Conservation (phyloP, 35 echinoderm and acorn worm genomes). For the Diadema setosum region DNA sequence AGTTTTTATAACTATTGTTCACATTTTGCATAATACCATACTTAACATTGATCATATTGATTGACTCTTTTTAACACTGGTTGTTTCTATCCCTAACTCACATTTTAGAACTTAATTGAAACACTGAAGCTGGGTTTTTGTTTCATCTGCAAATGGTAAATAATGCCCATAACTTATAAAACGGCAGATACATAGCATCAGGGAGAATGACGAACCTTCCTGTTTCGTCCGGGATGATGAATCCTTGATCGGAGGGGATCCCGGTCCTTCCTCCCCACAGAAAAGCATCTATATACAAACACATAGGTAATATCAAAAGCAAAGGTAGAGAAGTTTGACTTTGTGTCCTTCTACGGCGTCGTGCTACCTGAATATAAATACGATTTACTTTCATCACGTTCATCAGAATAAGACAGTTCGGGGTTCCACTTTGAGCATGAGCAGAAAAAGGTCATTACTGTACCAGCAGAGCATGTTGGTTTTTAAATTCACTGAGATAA, state of each 20-base stretch:
- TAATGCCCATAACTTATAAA: no score
- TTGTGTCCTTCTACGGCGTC: not conserved
- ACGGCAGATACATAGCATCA: not conserved
- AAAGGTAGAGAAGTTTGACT: not conserved
- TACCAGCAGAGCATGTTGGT: not conserved
- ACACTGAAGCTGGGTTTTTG: no score
- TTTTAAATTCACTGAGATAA: not conserved
- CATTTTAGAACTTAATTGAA: no score
- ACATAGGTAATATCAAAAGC: not conserved
- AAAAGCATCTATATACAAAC: not conserved
- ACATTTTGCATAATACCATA: no score
- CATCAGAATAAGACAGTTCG: not conserved
- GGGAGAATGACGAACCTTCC: not conserved
- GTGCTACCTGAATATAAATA: not conserved
- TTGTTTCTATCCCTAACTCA: no score
- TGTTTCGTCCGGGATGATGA: not conserved
- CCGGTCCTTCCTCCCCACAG: not conserved
- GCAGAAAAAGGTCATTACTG: no score
- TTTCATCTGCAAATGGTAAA: no score
- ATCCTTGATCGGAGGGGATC: not conserved
- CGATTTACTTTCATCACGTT: not conserved
- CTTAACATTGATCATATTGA: no score
- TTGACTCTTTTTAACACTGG: no score
- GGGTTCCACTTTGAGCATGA: no score
- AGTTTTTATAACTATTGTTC: no score